Base-by-base conservation (phyloP, 1,140 invertebrate species). In the Camponotus pennsylvanicus region DNA sequence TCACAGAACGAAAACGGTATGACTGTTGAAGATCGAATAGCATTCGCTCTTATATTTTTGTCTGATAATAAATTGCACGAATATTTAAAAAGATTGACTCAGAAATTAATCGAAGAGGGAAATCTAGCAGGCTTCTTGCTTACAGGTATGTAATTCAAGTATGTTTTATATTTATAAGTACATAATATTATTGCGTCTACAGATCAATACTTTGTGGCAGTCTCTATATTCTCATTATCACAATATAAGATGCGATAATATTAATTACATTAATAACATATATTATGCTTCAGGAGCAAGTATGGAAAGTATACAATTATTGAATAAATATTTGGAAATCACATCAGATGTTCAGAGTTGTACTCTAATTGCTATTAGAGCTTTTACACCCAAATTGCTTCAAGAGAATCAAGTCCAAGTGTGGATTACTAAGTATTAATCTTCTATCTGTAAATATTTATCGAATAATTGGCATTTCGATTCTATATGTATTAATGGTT, bases 281-380 rank as follows among this genome's bases (percentile, higher is more conserved):
- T 89, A 5, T 87, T 78, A 15, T 77, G 45, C 92, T 93, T 87
- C 83, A 97, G 97, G 97, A n/a, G 96, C 97, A 77, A 96, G 96
- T 84, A 90, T 95, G 15, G 97, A 98, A 89, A 97, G 97, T 59
- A 96, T 99, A 45, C 96, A 97, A 71, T 95, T 99, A 88, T 95
- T 99, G 85, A 98, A 99, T 94, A 96, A 97, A 87, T 99, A 99
- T 95, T 96, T 99, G 88, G 98, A 99, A 94, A 95, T 95, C n/a
- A 98, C 98, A 0, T 97, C 98, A 45, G 99, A 99, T 96, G 97
- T 99, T 73, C 99, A 99, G 95, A 98, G 98, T 40, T 98, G 97
- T 3, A 97, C 98, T 92, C 95, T 99, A 71, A 96, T 99, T 85
- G 97, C 97, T 8, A 97, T 98, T 40, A 95, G 97, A 94, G 97